Evolutionary conservation across 2,888 invertebrate species (phyloP).

Genomic region (Salpingus planirostris): DNA sequence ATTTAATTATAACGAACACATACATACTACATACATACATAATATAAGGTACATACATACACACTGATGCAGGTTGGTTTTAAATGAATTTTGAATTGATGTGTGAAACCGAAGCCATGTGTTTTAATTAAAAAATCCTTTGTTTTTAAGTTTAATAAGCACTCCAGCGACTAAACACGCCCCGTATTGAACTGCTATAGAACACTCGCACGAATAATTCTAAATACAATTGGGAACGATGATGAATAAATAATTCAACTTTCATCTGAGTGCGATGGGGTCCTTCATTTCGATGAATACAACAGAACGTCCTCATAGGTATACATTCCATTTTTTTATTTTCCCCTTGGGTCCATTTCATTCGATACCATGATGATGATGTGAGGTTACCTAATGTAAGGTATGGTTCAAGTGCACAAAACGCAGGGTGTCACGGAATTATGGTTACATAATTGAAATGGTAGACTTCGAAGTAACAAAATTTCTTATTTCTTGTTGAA

Average conservation of each 20-base stretch:
- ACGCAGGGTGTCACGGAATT: no score
- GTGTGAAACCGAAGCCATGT: constrained; percentile 41
- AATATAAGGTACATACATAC: no score
- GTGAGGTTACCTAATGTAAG: no score
- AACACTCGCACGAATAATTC: constrained; percentile 34
- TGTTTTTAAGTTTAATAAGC: constrained; percentile 43
- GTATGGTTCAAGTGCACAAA: no score
- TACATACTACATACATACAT: no score
- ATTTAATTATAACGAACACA: constrained; percentile 39
- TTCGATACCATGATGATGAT: no score
- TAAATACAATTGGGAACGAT: constrained; percentile 34
- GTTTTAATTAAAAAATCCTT: constrained; percentile 44
- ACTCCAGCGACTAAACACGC: constrained; percentile 36
- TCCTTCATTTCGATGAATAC: constrained; percentile 13
- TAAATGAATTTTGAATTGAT: constrained; percentile 42
- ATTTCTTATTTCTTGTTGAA: no score
- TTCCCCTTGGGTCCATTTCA: no score
- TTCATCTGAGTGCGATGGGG: constrained; percentile 22
- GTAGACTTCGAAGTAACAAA: no score
- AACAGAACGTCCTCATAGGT: no score
- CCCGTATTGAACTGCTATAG: constrained; percentile 32
- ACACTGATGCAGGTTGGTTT: constrained; percentile 38
- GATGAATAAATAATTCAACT: constrained; percentile 31
- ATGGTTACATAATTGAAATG: no score
- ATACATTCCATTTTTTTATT: no score